These are phyloP conservation scores for Actinostola sp. DNA, from an alignment of 92 coral and sea anemone species.

Conservation along the genomic window DNA sequence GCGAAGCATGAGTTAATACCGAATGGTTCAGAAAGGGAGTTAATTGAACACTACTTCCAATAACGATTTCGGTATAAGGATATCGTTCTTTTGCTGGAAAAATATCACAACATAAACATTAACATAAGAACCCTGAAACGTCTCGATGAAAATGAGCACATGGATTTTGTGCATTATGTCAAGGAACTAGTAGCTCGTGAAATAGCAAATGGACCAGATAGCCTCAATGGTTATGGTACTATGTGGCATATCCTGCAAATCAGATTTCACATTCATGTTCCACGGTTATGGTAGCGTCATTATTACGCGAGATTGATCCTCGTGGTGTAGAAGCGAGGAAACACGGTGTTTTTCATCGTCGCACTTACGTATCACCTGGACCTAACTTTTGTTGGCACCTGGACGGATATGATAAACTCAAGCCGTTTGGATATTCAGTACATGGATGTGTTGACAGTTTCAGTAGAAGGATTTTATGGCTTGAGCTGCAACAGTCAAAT, in stretches of 20 bases:
- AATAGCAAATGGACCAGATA: slow-evolving; percentile 53
- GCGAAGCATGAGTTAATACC: too few relatives aligned
- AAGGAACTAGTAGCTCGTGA: slow-evolving; percentile 32
- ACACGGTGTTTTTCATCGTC: slow-evolving; percentile 44
- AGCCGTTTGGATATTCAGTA: slow-evolving; percentile 67
- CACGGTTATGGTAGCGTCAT: slow-evolving; percentile 40
- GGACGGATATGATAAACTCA: slow-evolving; percentile 68
- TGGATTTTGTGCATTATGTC: slow-evolving; percentile 18
- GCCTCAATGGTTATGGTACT: slow-evolving; percentile 54
- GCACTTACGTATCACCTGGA: slow-evolving; percentile 44
- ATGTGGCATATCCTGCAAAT: slow-evolving; percentile 62
- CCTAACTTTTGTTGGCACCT: slow-evolving; percentile 70
- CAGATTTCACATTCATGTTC: slow-evolving; percentile 51
- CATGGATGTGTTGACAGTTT: slow-evolving; percentile 72
- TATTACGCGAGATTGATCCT: slow-evolving; percentile 53
- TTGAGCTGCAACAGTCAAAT: slow-evolving; percentile 71
- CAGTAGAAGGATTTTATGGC: slow-evolving; percentile 67
- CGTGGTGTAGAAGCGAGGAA: slow-evolving; percentile 51
- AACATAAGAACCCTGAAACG: slow-evolving; percentile 62
- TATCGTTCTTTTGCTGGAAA: slow-evolving; percentile 28
- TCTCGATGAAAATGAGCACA: too few relatives aligned
- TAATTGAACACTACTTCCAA: too few relatives aligned
- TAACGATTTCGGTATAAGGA: slow-evolving; percentile 22
- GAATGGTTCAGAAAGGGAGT: too few relatives aligned
- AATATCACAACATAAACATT: slow-evolving; percentile 38